Percentiles rank a stretch among this genome's conserved stretches.
These are phyloP conservation scores for Macrophya annulata DNA, from an alignment of 2,888 invertebrate genomes.

Conservation along the genomic window DNA sequence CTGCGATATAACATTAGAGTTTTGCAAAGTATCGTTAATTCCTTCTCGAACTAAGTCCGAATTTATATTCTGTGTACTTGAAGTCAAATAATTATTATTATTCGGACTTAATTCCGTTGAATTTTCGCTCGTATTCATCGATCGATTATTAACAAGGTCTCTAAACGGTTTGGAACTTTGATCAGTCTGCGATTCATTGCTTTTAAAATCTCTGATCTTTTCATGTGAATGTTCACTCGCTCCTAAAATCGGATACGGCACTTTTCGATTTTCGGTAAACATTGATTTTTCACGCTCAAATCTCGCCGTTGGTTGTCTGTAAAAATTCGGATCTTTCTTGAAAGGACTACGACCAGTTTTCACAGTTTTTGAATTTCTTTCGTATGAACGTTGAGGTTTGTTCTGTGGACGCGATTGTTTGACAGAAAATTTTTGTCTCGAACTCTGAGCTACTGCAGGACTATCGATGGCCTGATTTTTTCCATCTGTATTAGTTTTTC, in stretches of 20 bases:
- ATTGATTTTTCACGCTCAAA: not conserved
- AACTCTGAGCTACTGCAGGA: not conserved
- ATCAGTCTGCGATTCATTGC: not conserved
- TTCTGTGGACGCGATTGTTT: not conserved
- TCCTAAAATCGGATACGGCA: constrained; percentile 27
- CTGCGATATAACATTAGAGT: not conserved
- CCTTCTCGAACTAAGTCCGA: not conserved
- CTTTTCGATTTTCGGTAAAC: not conserved
- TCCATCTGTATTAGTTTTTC: not conserved
- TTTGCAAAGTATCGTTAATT: not conserved
- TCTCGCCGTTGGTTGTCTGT: not conserved
- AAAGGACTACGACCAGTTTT: not conserved
- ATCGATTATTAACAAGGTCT: not conserved
- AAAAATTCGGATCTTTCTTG: not conserved
- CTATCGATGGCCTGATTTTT: not conserved
- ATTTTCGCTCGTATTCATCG: not conserved
- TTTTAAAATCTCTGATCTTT: not conserved
- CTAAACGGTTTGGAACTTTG: not conserved
- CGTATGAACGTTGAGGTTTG: not conserved
- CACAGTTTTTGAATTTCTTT: not conserved
- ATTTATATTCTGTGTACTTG: not conserved
- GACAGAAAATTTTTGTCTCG: not conserved
- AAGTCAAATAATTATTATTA: not conserved
- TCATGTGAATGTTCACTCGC: not conserved
- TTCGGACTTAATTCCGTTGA: not conserved